A percentile compares a stretch with the other conserved stretches of the same genome.
Evolutionary conservation across 2,888 invertebrate genomes (phyloP).

Genomic region (Agonopterix alstromeriana): DNA sequence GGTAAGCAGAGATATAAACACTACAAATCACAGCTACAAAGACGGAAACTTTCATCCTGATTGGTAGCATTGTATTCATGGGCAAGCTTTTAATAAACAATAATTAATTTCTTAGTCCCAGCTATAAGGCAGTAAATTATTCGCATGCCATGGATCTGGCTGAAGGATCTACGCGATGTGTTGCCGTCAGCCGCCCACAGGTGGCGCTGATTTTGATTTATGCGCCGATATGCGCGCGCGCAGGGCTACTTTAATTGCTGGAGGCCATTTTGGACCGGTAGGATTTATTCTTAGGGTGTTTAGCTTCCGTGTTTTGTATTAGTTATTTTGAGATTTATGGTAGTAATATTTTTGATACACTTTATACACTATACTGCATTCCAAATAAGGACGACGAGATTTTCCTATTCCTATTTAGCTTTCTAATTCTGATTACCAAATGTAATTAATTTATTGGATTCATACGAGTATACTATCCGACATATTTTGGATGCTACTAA

Average conservation of each 20-base stretch:
- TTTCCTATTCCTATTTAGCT: no score
- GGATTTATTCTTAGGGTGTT: constrained; percentile 1
- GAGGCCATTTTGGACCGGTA: constrained; percentile 4
- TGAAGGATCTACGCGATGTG: constrained; percentile 19
- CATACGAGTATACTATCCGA: no score
- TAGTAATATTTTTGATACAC: no score
- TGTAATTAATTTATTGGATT: no score
- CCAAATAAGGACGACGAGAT: no score
- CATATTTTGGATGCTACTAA: no score
- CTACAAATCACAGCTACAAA: no score
- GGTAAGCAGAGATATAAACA: no score
- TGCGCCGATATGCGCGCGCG: constrained; percentile 21
- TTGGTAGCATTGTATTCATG: background rate
- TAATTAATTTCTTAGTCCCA: background rate
- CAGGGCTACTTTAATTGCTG: constrained; percentile 17
- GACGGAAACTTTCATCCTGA: no score
- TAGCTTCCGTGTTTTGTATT: constrained; percentile 2
- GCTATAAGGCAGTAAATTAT: background rate
- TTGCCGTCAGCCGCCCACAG: constrained; percentile 36
- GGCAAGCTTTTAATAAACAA: background rate
- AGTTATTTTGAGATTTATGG: background rate
- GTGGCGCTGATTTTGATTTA: constrained; percentile 50
- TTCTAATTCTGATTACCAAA: no score
- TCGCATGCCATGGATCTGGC: background rate
- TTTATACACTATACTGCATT: no score